A percentile compares a stretch with the other conserved stretches of the same genome.
Evolutionary conservation across 2,797 vertebrate genomes (phyloP).

Genomic region (Anas georgica): DNA sequence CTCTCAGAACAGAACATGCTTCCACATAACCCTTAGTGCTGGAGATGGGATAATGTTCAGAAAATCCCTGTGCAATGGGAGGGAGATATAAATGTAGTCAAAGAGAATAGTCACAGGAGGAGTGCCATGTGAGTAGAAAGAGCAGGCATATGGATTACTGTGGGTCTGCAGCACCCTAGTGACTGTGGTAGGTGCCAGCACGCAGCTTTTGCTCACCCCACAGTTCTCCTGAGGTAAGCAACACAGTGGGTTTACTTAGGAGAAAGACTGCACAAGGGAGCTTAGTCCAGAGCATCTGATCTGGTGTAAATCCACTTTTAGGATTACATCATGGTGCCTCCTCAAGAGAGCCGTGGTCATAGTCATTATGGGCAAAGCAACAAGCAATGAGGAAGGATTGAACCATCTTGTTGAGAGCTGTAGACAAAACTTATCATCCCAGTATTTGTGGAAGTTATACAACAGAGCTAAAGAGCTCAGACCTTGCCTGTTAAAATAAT

Average conservation of each 20-base stretch:
- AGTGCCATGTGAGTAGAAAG: not conserved
- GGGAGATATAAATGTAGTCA: not conserved
- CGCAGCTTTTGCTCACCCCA: not conserved
- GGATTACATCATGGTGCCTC: not conserved
- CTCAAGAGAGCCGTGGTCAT: not conserved
- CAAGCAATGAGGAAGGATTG: not conserved
- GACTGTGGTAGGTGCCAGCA: not conserved
- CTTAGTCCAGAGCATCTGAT: not conserved
- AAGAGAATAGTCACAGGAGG: no score
- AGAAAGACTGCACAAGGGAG: not conserved
- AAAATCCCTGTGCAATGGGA: no score
- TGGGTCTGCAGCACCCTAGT: not conserved
- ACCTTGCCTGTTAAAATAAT: not conserved
- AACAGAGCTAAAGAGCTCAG: not conserved
- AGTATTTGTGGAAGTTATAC: not conserved
- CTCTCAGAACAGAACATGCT: not conserved
- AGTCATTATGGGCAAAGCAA: no score
- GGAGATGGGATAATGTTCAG: not conserved
- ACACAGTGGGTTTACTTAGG: not conserved
- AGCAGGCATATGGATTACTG: no score
- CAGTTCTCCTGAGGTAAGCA: not conserved
- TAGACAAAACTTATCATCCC: not conserved
- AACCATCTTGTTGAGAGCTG: not conserved
- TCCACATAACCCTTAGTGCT: not conserved
- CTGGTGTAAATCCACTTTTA: not conserved